Percentiles rank a stretch among this genome's conserved stretches.
phyloP scores from a whole-genome alignment of 2,888 invertebrate genomes.

The Dichetophora obliterata region DNA sequence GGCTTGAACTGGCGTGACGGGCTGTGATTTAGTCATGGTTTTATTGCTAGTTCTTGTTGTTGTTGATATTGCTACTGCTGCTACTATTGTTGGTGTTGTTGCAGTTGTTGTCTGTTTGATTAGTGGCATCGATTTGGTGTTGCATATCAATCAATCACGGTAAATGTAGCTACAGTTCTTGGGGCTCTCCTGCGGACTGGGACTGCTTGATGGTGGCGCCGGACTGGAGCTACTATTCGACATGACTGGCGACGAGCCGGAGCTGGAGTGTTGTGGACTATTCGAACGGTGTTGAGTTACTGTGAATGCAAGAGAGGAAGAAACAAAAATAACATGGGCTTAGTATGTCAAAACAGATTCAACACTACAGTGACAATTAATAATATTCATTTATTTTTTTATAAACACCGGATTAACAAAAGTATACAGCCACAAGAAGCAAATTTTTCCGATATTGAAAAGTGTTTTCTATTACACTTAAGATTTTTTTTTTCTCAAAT shows the following conservation, averaged over 20 bases:
- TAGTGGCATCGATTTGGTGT: slow-evolving; percentile 70
- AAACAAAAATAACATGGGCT: neutral
- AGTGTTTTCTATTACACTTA: too few species aligned
- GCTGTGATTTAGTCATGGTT: slow-evolving; percentile 48
- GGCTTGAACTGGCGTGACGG: slow-evolving; percentile 58
- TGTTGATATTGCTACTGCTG: slow-evolving; percentile 36
- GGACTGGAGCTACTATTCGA: slow-evolving; percentile 71
- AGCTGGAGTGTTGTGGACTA: slow-evolving; percentile 71
- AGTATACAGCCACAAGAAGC: neutral
- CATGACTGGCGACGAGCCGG: slow-evolving; percentile 70
- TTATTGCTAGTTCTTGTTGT: slow-evolving; percentile 34
- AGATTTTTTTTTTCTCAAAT: too few species aligned
- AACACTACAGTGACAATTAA: neutral
- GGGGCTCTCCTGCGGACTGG: slow-evolving; percentile 71
- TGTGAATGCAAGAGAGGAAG: slow-evolving; percentile 44
- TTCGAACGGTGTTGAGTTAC: slow-evolving; percentile 71
- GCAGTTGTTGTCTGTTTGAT: slow-evolving; percentile 61
- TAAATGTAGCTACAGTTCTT: slow-evolving; percentile 71
- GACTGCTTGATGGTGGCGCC: slow-evolving; percentile 71
- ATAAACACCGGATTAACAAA: neutral
- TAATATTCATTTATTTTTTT: neutral
- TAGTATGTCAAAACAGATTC: neutral
- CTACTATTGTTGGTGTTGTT: slow-evolving; percentile 39
- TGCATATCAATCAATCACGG: slow-evolving; percentile 71
- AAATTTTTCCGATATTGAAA: too few species aligned